Evolutionary conservation across 2,113 vertebrate species (phyloP).

Genomic region (Oreotragus oreotragus): DNA sequence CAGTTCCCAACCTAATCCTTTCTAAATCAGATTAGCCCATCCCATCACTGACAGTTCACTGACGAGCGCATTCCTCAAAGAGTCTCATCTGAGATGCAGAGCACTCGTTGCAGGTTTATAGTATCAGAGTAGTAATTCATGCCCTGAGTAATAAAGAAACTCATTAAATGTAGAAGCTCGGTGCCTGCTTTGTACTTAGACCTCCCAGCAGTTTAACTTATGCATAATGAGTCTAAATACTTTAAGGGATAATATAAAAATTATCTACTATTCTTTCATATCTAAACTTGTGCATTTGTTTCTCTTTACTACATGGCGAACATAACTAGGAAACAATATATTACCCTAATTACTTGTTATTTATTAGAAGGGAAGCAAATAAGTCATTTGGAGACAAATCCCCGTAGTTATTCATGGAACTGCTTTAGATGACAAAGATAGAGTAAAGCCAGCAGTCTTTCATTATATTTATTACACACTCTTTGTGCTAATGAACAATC

Average conservation of each 20-base stretch:
- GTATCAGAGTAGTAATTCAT: slow-evolving; percentile 79
- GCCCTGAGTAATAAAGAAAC: slow-evolving; percentile 78
- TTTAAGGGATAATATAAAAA: slow-evolving; percentile 80
- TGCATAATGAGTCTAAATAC: slow-evolving; percentile 76
- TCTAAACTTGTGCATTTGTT: slow-evolving; percentile 78
- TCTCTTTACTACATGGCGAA: slow-evolving; percentile 69
- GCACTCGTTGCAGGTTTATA: slow-evolving; percentile 74
- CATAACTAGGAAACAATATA: slow-evolving; percentile 81
- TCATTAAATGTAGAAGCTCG: slow-evolving; percentile 78
- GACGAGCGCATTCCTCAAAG: slow-evolving; percentile 66
- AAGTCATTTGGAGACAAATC: slow-evolving; percentile 84
- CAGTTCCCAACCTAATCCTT: slow-evolving; percentile 65
- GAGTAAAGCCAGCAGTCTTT: slow-evolving; percentile 81
- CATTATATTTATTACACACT: slow-evolving; percentile 83
- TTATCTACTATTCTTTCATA: slow-evolving; percentile 80
- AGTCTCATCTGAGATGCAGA: slow-evolving; percentile 72
- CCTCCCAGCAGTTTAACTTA: slow-evolving; percentile 79
- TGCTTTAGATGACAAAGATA: slow-evolving; percentile 84
- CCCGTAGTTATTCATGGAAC: slow-evolving; percentile 81
- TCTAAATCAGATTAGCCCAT: slow-evolving; percentile 53
- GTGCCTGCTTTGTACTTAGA: slow-evolving; percentile 72
- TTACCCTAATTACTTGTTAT: slow-evolving; percentile 85
- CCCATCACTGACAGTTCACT: slow-evolving; percentile 64
- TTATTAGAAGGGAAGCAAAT: slow-evolving; percentile 84
- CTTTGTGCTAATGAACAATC: slow-evolving; percentile 88